These are phyloP conservation scores for Bicyclus anynana DNA, from an alignment of 1,140 invertebrate genomes.

Conservation along the genomic window DNA sequence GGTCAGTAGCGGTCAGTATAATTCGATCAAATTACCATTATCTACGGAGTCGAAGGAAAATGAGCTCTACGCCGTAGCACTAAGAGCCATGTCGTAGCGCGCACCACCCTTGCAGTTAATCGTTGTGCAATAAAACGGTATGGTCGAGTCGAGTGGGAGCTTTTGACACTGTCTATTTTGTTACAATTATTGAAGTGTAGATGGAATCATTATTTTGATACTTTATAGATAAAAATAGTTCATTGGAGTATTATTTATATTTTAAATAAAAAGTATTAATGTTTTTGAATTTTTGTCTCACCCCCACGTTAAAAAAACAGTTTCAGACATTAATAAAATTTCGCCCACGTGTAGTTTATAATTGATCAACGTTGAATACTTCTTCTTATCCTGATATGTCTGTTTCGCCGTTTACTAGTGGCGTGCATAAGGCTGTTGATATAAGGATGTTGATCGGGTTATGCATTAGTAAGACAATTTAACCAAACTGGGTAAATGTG, in stretches of 20 bases:
- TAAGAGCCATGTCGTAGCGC: not conserved
- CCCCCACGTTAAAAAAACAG: too few relatives aligned
- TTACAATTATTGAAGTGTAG: constrained; percentile 2
- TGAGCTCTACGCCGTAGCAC: not conserved
- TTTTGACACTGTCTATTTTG: constrained; percentile 1
- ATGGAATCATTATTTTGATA: constrained; percentile 1
- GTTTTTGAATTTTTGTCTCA: too few relatives aligned
- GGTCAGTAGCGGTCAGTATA: not conserved
- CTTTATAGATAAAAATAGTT: not conserved
- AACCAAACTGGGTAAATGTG: too few relatives aligned
- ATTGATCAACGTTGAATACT: too few relatives aligned
- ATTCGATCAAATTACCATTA: not conserved
- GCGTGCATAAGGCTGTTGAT: too few relatives aligned
- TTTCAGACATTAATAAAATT: too few relatives aligned
- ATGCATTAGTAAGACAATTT: too few relatives aligned
- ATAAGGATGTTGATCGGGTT: too few relatives aligned
- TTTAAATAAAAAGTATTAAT: not conserved
- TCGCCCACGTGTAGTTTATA: too few relatives aligned
- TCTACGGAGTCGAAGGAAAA: not conserved
- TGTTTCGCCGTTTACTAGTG: too few relatives aligned
- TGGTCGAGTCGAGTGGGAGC: constrained; percentile 8
- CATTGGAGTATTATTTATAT: not conserved
- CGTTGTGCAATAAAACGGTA: constrained; percentile 21
- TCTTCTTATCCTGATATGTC: too few relatives aligned
- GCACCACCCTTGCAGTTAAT: constrained; percentile 4